Evolutionary conservation across 23 tunicate species (phyloP), one percentile per base, ranked within the genome.

Genomic region (Oikopleura vanhoeffeni): DNA sequence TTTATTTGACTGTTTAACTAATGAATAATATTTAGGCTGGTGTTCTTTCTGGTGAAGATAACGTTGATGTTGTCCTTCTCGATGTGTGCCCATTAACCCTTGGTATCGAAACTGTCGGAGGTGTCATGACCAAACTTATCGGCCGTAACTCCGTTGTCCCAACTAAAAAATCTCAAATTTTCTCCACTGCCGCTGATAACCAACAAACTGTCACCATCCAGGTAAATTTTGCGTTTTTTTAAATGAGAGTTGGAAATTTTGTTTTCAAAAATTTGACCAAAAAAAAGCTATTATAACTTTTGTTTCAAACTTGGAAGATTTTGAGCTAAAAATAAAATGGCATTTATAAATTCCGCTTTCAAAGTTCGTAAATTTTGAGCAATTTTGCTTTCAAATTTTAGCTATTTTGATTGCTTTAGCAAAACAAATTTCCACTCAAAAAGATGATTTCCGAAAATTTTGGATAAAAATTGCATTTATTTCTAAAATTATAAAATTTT

Each of bases 101-200:
- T 83, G 99, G 96, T 34, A 95, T 95, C 83, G 99, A 95, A 95
- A 95, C 99, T 36, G 99, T 91, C 60, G 99, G 99, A 38, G 99
- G 99, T 0, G 99, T 95, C 30, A 95, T 95, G 99, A 90, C 96
- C 60, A 90, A 90, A 76, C 86, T 95, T 40, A 95, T 95, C 83
- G 85, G 85, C 0, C 89, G 99, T 41, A 95, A 95, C 90, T 87
- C 99, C 83, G 99, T 89, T 39, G 90, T 95, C 39, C 99, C 99
- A 0, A 95, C 99, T 82, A 95, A 90, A 83, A 95, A 90, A 57
- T 90, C 96, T 39, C 91, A 95, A 83, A 90, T 95, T 49, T 95
- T 95, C 76, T 95, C 99, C 0, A 95, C 99, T 39, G 96, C 96
- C 83, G 89, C 93, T 40, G 99, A 95, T 87, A 90, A 87, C 87